These are phyloP conservation scores for Perdita meconis DNA, from an alignment of 2,888 invertebrate species.

Conservation along the genomic window DNA sequence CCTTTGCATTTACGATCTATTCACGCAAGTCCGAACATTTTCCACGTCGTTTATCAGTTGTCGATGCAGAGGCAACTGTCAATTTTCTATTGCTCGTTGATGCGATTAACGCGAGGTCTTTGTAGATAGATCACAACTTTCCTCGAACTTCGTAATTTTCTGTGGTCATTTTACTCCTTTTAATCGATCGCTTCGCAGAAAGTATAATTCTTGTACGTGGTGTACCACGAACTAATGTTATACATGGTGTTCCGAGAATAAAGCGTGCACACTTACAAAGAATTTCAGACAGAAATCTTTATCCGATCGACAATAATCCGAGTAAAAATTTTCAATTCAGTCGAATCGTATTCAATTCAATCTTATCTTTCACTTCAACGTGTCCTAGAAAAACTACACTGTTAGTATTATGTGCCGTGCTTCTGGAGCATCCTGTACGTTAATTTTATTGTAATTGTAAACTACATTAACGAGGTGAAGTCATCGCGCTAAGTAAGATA, in stretches of 20 bases:
- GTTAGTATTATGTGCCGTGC: conserved; percentile 10
- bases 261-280: neutral
- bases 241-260: conserved; percentile 37
- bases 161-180: conserved; percentile 20
- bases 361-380: neutral
- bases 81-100: conserved; percentile 56
- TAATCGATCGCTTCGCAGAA: conserved; percentile 21
- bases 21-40: conserved; percentile 22
- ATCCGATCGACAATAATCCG: neutral
- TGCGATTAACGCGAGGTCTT: conserved; percentile 74
- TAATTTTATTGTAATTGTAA: conserved; percentile 53
- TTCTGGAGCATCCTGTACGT: conserved; percentile 39
- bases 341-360: neutral
- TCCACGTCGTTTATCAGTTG: conserved; percentile 41
- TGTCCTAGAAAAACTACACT: neutral
- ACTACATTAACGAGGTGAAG: conserved; percentile 39
- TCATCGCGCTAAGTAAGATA: conserved; percentile 50
- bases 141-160: conserved; percentile 46
- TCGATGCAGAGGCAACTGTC: conserved; percentile 35
- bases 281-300: neutral
- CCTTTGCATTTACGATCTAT: conserved; percentile 43
- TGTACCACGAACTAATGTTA: conserved; percentile 41
- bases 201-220: conserved; percentile 29
- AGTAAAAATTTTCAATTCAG: neutral
- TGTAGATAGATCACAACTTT: conserved; percentile 78